These are phyloP conservation scores for Caenorhabditis macrosperma DNA, from an alignment of 2,888 invertebrate genomes.

Conservation along the genomic window DNA sequence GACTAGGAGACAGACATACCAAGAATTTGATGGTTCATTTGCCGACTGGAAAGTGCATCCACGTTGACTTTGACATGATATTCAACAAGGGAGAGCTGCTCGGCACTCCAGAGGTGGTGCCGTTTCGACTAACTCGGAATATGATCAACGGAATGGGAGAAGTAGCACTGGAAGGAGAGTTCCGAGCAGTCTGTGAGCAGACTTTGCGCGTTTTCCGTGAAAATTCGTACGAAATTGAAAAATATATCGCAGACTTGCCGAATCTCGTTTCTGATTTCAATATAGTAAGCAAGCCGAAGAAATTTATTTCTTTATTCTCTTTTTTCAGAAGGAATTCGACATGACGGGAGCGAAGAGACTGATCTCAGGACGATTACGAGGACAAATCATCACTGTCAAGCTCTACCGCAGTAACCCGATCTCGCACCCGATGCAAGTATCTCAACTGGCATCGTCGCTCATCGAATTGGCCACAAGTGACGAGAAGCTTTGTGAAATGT, in stretches of 20 bases:
- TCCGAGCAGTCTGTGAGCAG: slow-evolving; percentile 68
- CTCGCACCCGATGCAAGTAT: slow-evolving; percentile 70
- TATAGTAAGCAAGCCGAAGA: slow-evolving; percentile 6
- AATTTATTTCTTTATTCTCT: no score
- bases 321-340: slow-evolving; percentile 49
- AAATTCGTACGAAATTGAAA: slow-evolving; percentile 84
- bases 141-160: slow-evolving; percentile 96
- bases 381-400: slow-evolving; percentile 48
- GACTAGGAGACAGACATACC: slow-evolving; percentile 76
- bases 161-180: slow-evolving; percentile 89
- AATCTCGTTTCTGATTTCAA: slow-evolving; percentile 39
- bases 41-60: slow-evolving; percentile 92
- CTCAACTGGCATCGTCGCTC: slow-evolving; percentile 86
- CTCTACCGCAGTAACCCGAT: slow-evolving; percentile 45
- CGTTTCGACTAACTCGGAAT: slow-evolving; percentile 95
- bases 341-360: slow-evolving; percentile 53
- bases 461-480: slow-evolving; percentile 92
- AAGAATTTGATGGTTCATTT: slow-evolving; percentile 89
- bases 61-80: slow-evolving; percentile 97
- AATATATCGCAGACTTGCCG: slow-evolving; percentile 55
- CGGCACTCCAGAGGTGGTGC: slow-evolving; percentile 80
- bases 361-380: slow-evolving; percentile 48
- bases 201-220: slow-evolving; percentile 86
- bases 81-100: slow-evolving; percentile 86
- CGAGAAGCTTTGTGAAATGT: slow-evolving; percentile 94